phyloP scores from a whole-genome alignment of 23 tunicate genomes.

The Oikopleura dioica region DNA sequence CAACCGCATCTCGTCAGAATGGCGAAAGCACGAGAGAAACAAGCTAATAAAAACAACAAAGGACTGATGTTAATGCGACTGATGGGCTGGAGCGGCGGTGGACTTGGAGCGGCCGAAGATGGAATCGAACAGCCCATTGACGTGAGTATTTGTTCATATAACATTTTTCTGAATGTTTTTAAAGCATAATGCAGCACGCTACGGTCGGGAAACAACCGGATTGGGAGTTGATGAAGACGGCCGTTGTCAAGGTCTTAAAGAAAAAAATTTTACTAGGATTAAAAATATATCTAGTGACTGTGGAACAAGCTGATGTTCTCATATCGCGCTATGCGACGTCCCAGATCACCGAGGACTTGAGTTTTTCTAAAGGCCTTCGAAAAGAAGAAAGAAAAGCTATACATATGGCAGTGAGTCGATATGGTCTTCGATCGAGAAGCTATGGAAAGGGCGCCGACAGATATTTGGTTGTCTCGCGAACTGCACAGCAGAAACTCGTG shows the following conservation, averaged over 20 bases:
- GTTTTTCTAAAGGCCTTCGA: neutral
- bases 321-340: neutral
- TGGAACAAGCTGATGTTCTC: neutral
- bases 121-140: neutral
- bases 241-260: neutral
- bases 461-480: constrained; percentile 22
- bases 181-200: neutral
- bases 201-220: neutral
- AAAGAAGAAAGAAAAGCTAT: neutral
- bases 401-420: neutral
- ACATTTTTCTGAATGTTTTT: neutral
- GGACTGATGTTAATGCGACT: neutral
- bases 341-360: neutral
- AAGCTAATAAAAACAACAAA: neutral
- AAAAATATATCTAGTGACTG: neutral
- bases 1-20: too few relatives aligned
- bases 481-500: neutral
- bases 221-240: neutral
- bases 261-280: too few relatives aligned
- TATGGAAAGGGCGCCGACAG: constrained; percentile 28
- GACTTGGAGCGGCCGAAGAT: neutral
- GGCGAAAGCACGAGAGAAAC: too few relatives aligned
- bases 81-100: constrained; percentile 8
- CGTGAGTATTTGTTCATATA: neutral
- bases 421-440: constrained; percentile 25